phyloP scores from a whole-genome alignment of 2,888 invertebrate species.

The Eupsilia transversa region DNA sequence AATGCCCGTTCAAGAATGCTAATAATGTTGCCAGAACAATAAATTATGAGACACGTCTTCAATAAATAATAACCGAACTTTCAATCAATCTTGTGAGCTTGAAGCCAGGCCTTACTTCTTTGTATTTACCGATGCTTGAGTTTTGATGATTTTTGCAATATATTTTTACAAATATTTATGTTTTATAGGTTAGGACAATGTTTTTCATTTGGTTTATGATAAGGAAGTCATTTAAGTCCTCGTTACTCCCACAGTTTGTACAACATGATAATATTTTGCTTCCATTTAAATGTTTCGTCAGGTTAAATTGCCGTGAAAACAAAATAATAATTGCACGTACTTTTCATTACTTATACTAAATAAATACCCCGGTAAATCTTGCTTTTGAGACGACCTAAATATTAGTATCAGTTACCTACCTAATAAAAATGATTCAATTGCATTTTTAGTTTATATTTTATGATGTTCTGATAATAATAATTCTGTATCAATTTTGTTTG shows the following conservation, averaged over 20 bases:
- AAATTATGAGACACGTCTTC: background rate
- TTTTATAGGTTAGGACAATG: conserved; percentile 42
- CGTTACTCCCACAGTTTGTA: conserved; percentile 20
- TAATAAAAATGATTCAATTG: background rate
- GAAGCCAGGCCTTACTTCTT: conserved; percentile 29
- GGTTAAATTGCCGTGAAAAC: conserved; percentile 47
- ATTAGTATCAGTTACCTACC: background rate
- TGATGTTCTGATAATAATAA: background rate
- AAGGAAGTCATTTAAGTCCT: conserved; percentile 52
- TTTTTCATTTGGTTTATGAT: conserved; percentile 35
- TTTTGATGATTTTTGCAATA: conserved; percentile 37
- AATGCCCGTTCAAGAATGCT: conserved; percentile 1
- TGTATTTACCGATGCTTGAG: conserved; percentile 43
- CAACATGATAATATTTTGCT: conserved; percentile 14
- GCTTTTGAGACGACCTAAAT: background rate
- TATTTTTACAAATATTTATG: conserved; percentile 46
- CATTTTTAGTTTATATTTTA: conserved; percentile 1
- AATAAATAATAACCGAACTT: conserved; percentile 10
- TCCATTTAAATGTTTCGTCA: conserved; percentile 27
- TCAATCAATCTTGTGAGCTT: conserved; percentile 33
- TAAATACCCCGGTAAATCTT: background rate
- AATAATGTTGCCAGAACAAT: conserved; percentile 18
- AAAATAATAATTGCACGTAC: background rate
- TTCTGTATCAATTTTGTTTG: background rate
- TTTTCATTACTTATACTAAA: background rate